Evolutionary conservation across 2,113 vertebrate genomes (phyloP), one percentile per base, ranked within the genome.

Genomic region (Terrapene triunguis): DNA sequence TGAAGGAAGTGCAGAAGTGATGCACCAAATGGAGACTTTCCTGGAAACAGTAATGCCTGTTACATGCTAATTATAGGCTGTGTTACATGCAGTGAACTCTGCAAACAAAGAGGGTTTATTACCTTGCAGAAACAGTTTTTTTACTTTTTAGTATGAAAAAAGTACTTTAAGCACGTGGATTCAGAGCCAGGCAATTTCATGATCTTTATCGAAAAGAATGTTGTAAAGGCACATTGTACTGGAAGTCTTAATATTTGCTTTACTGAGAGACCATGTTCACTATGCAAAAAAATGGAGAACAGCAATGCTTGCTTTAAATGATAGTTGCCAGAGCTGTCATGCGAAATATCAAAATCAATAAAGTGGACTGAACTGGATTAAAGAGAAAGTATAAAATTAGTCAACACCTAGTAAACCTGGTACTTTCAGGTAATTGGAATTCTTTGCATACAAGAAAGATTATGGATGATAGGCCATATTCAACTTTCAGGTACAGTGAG

Each of bases 381-480:
- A 97, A 82, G 62, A 86, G 89, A 96, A 95, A 94, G 32, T 95
- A 93, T 78, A 51, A 94, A 35, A 53, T 80, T n/a, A 80, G 59
- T 97, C 76, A 82, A 27, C 76, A 96, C 86, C 76, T 90, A 82
- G 93, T 95, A 32, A 62, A 85, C 55, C 89, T 96, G 78, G 69
- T 95, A 72, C 94, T 96, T 97, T 95, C 83, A 96, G 92, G 85
- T 85, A 95, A 91, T 80, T 94, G 62, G 72, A 94, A 96, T 95
- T 89, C 85, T 93, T 85, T 95, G 93, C 82, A 88, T 91, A 22
- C 22, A 82, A 74, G 78, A 74, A 91, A 57, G 93, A 95, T 92
- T 89, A 92, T 9, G 24, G 48, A 80, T 94, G 81, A 95, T 53
- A 84, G 14, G 90, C 62, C 74, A 25, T 55, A 51, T 51, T 19